Base-by-base conservation (phyloP, 2,797 vertebrate genomes). In the Lophius americanus region DNA sequence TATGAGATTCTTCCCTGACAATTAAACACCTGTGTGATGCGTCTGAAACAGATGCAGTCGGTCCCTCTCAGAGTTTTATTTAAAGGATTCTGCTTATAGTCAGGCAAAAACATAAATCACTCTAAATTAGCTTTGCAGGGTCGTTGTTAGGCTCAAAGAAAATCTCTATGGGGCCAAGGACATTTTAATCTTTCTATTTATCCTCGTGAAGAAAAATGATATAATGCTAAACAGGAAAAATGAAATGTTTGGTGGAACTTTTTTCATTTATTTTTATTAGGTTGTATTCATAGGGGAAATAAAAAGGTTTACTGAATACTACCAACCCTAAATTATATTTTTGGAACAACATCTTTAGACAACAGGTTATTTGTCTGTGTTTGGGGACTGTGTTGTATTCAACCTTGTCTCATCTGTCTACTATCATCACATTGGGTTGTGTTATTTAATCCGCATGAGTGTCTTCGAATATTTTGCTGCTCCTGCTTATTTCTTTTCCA, bases 401-500 rank as follows among this genome's bases (percentile, higher is more conserved):
- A 82, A 64, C 12, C 7, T 67, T 10, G 39, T 75, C 55, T 71
- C 80, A 68, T 83, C 77, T 75, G 67, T 73, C 63, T 41, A 57
- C 80, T 68, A 58, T 33, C 13, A 73, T 86, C 70, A 60, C 9
- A 58, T 44, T 33, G 49, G 76, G 73, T 64, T 5, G 13, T 47
- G 70, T 56, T 78, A 72, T 23, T 78, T 73, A 67, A 78, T 75
- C 70, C 78, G 75, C 75, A 36, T 4, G 63, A 79, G 72, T 63
- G 76, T 86, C 81, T 88, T 78, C 82, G 81, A 85, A 68, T 78
- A 79, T 87, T 81, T 77, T 71, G 61, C 73, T 47, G 57, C 81
- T 86, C 48, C 60, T 80, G 56, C 77, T 85, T 81, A 79, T 85
- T 85, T 89, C 79, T 84, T 75, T 73, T 75, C 76, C 83, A 91